These are phyloP conservation scores for Panurus biarmicus DNA, from an alignment of 2,113 vertebrate genomes.

Conservation along the genomic window DNA sequence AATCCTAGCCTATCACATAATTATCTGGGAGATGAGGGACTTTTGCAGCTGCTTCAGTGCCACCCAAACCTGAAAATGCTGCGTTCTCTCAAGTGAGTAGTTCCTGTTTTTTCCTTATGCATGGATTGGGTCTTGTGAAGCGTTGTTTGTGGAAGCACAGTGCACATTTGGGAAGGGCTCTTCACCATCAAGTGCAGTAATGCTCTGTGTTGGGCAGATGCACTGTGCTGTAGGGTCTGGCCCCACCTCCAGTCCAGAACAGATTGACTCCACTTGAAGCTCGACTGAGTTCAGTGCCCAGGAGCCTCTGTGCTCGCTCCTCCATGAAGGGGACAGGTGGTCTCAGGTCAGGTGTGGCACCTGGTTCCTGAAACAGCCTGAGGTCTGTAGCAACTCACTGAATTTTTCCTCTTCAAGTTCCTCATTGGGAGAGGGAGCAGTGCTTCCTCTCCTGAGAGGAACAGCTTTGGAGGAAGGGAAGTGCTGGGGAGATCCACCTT, in stretches of 20 bases:
- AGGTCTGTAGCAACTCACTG: not conserved
- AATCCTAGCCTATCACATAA: constrained; percentile 79
- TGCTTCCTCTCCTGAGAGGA: not conserved
- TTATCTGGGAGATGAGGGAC: constrained; percentile 70
- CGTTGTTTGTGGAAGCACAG: not conserved
- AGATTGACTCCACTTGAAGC: not conserved
- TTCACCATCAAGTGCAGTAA: not conserved
- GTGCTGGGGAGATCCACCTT: not conserved
- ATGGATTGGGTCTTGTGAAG: not conserved
- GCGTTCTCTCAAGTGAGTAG: constrained; percentile 78
- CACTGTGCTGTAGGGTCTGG: not conserved
- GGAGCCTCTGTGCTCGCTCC: not conserved
- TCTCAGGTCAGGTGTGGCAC: not conserved
- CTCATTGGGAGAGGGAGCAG: not conserved
- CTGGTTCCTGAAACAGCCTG: not conserved
- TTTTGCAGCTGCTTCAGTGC: constrained; percentile 59
- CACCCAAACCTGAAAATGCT: constrained; percentile 66
- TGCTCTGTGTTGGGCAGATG: not conserved
- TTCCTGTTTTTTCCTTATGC: not conserved
- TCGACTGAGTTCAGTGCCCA: not conserved
- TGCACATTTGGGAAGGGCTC: not conserved
- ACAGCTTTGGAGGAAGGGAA: not conserved
- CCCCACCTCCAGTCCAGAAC: not conserved
- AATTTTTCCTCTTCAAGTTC: not conserved
- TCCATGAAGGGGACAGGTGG: not conserved